A percentile compares a stretch with the other conserved stretches of the same genome.
Conservation (phyloP, 2,113 vertebrate species). For the Uria lomvia region DNA sequence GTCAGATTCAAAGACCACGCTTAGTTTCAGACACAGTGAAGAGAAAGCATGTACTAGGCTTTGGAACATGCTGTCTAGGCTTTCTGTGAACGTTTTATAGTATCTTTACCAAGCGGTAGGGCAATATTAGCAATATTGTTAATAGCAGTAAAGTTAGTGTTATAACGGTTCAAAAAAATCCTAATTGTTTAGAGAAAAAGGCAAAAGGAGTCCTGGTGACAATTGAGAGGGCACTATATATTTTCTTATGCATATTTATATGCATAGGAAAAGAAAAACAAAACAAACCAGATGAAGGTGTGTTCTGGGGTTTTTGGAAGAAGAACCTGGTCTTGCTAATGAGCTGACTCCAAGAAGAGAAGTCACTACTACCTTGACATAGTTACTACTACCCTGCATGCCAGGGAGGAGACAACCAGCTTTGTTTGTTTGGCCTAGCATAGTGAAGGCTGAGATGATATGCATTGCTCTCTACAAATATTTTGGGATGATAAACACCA, state of each 20-base stretch:
- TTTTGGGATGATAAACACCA: not conserved
- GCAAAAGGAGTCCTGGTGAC: not conserved
- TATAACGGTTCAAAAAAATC: not conserved
- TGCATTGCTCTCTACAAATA: not conserved
- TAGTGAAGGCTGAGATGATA: not conserved
- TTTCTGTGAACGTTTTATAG: not conserved
- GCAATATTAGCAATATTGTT: not conserved
- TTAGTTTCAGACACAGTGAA: not conserved
- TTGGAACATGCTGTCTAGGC: not conserved
- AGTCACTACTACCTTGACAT: not conserved
- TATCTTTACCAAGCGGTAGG: not conserved
- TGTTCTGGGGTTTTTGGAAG: not conserved
- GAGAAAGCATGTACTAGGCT: not conserved
- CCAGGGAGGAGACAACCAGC: not conserved
- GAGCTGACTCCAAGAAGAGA: not conserved
- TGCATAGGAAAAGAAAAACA: too few relatives aligned
- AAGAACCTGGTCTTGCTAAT: not conserved
- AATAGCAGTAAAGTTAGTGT: not conserved
- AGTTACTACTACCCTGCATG: not conserved
- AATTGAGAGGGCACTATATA: not conserved
- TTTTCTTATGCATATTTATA: not conserved
- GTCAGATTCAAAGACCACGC: not conserved
- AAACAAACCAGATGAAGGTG: accelerated
- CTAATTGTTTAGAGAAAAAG: not conserved
- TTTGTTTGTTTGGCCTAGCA: not conserved